Conservation (phyloP, 2,888 invertebrate genomes). For the Pilophorus perplexus region DNA sequence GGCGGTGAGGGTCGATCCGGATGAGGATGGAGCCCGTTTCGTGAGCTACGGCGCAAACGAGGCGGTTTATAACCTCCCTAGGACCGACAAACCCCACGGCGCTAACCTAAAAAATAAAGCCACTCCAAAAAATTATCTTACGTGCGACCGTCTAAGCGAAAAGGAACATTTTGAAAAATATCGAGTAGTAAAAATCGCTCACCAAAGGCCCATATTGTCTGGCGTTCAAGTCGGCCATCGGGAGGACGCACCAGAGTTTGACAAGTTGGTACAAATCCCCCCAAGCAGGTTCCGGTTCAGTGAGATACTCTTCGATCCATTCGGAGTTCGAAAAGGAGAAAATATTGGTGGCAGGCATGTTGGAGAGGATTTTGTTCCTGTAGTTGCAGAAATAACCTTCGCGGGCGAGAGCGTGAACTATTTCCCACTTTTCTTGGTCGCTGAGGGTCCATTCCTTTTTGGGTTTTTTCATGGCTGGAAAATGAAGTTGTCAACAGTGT, state of each 20-base stretch:
- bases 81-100: conserved; percentile 21
- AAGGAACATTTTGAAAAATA: too few species aligned
- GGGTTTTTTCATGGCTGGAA: conserved; percentile 21
- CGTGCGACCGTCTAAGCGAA: too few species aligned
- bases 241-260: conserved; percentile 22
- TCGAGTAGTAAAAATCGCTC: too few species aligned
- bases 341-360: conserved; percentile 21
- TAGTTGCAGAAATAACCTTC: conserved; percentile 31
- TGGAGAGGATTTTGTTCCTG: not conserved
- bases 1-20: conserved; percentile 4
- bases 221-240: conserved; percentile 13
- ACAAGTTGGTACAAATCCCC: conserved; percentile 34
- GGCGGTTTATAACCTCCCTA: conserved; percentile 19
- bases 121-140: too few species aligned
- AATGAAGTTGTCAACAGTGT: not conserved
- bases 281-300: conserved; percentile 32
- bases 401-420: conserved; percentile 14
- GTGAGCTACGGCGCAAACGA: conserved; percentile 15
- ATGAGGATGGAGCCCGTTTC: conserved; percentile 25
- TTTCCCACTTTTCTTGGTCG: conserved; percentile 28
- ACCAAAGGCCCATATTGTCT: conserved; percentile 28
- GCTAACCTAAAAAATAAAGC: too few species aligned
- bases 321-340: conserved; percentile 24
- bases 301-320: conserved; percentile 28
- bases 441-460: conserved; percentile 27